These are phyloP conservation scores for Junonia oenone DNA, from an alignment of 2,888 invertebrate genomes.

Conservation along the genomic window DNA sequence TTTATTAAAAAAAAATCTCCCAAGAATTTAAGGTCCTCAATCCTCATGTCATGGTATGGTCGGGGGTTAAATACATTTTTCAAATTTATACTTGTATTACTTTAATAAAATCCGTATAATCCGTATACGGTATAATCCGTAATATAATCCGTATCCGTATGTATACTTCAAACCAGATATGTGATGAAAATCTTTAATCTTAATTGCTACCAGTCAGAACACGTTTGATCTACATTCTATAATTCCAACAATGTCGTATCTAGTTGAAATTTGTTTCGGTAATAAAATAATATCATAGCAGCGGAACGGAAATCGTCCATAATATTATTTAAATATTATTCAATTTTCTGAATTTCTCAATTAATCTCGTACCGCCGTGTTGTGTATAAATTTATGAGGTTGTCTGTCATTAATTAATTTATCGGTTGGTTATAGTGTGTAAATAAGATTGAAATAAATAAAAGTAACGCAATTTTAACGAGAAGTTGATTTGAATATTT, in stretches of 20 bases:
- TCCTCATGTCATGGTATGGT: too few species aligned
- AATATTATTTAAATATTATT: background rate
- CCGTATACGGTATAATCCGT: too few species aligned
- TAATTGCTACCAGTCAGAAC: background rate
- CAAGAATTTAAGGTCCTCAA: too few species aligned
- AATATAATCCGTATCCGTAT: too few species aligned
- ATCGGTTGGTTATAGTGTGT: background rate
- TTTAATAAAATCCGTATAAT: too few species aligned
- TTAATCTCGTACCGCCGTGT: background rate
- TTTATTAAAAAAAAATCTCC: too few species aligned
- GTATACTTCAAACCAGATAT: background rate
- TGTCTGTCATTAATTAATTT: background rate
- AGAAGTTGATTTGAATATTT: background rate
- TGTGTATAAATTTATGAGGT: background rate
- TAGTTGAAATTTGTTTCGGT: background rate
- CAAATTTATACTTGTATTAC: too few species aligned
- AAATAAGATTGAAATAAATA: background rate
- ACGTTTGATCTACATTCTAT: background rate
- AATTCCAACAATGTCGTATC: background rate
- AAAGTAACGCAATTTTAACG: background rate
- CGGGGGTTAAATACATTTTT: too few species aligned
- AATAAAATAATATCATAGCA: background rate
- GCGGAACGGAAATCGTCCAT: background rate
- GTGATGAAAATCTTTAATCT: background rate
- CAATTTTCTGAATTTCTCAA: background rate